Evolutionary conservation across 2,113 vertebrate genomes (phyloP).

Genomic region (Entomyzon cyanotis): DNA sequence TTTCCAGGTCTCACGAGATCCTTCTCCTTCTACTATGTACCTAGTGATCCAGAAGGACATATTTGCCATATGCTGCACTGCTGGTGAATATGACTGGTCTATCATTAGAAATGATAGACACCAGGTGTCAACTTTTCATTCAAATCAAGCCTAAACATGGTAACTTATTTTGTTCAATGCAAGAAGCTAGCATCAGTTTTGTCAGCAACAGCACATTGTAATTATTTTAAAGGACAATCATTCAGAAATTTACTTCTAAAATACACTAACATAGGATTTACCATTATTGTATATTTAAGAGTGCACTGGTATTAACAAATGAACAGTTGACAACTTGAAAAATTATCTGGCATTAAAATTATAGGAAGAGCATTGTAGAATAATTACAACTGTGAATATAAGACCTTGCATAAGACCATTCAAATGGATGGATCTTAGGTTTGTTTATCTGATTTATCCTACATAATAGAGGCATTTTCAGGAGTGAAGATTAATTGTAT

Average conservation of each 20-base stretch:
- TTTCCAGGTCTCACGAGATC: neutral
- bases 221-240: neutral
- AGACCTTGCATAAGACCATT: neutral
- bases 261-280: neutral
- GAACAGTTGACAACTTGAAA: neutral
- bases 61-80: neutral
- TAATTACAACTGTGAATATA: constrained; percentile 17
- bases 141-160: neutral
- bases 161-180: neutral
- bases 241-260: neutral
- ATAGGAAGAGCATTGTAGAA: neutral
- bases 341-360: constrained; percentile 28
- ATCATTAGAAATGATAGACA: neutral
- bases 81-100: neutral
- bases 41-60: neutral
- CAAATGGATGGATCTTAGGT: constrained; percentile 54
- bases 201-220: neutral
- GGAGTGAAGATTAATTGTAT: constrained; percentile 70
- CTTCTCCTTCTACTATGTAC: neutral
- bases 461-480: constrained; percentile 53
- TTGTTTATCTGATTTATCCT: constrained; percentile 67
- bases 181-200: neutral
- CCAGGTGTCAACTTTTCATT: neutral
- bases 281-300: neutral
- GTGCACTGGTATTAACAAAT: neutral